Evolutionary conservation across 2,797 vertebrate genomes (phyloP).

Genomic region (Mustela erminea): DNA sequence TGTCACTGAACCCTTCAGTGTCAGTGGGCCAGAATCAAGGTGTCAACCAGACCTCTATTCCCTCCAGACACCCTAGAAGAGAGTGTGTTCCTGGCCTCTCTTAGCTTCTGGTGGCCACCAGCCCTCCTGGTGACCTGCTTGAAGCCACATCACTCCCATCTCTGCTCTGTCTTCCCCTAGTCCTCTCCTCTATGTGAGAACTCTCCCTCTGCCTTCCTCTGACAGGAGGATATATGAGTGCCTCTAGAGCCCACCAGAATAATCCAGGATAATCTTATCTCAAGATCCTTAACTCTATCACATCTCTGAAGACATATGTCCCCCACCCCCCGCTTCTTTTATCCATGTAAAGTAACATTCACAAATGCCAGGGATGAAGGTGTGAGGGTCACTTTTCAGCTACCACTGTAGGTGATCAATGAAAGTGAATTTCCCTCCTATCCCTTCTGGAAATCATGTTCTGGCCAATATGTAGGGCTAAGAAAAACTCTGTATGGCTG

Average conservation of each 20-base stretch:
- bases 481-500: not conserved
- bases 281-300: not conserved
- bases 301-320: not conserved
- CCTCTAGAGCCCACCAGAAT: not conserved
- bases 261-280: not conserved
- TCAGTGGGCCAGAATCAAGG: not conserved
- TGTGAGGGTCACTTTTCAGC: not conserved
- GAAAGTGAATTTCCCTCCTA: not conserved
- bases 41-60: not conserved
- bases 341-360: not conserved
- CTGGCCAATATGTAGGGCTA: not conserved
- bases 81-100: not conserved
- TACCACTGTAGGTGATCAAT: not conserved
- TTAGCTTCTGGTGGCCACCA: not conserved
- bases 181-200: not conserved
- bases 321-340: not conserved
- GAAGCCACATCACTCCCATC: not conserved
- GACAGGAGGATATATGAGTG: not conserved
- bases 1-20: not conserved
- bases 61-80: not conserved
- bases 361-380: not conserved
- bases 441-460: constrained; percentile 4
- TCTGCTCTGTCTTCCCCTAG: not conserved
- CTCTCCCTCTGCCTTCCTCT: not conserved
- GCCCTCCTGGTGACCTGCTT: not conserved